Percentiles rank a stretch among this genome's conserved stretches.
Conservation (phyloP, 2,888 invertebrate species). For the Xestoiulus laeticollis region DNA sequence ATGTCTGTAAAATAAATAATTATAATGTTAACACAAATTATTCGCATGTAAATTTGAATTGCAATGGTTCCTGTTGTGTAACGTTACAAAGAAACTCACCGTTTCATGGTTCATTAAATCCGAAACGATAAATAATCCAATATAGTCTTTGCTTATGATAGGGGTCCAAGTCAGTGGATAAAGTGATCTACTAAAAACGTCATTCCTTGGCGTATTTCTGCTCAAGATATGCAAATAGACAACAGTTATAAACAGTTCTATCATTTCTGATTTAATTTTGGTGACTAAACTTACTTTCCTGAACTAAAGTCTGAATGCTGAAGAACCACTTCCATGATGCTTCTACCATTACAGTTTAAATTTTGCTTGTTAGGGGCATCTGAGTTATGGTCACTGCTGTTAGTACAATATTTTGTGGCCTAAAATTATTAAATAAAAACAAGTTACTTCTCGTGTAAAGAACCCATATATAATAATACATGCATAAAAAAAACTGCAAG, state of each 20-base stretch:
- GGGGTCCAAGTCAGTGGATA: neutral
- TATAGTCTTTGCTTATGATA: neutral
- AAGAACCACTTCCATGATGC: constrained; percentile 61
- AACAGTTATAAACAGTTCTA: neutral
- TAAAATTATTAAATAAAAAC: neutral
- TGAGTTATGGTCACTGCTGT: constrained; percentile 59
- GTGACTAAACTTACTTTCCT: neutral
- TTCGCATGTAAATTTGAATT: neutral
- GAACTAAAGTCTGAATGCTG: constrained; percentile 51
- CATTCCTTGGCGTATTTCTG: neutral
- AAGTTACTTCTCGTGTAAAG: no score
- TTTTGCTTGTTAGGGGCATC: constrained; percentile 63
- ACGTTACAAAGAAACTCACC: neutral
- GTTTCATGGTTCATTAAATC: neutral
- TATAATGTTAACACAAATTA: neutral
- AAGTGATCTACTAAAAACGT: neutral
- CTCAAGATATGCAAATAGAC: neutral
- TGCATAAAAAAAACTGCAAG: no score
- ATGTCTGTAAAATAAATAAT: neutral
- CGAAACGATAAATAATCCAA: constrained; percentile 12
- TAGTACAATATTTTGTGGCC: constrained; percentile 50
- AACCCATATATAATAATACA: no score
- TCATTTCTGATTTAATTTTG: neutral
- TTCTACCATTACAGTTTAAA: constrained; percentile 61
- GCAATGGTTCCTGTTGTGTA: neutral